Evolutionary conservation across 2,797 vertebrate genomes (phyloP).

Genomic region (Holocentrus rufus): DNA sequence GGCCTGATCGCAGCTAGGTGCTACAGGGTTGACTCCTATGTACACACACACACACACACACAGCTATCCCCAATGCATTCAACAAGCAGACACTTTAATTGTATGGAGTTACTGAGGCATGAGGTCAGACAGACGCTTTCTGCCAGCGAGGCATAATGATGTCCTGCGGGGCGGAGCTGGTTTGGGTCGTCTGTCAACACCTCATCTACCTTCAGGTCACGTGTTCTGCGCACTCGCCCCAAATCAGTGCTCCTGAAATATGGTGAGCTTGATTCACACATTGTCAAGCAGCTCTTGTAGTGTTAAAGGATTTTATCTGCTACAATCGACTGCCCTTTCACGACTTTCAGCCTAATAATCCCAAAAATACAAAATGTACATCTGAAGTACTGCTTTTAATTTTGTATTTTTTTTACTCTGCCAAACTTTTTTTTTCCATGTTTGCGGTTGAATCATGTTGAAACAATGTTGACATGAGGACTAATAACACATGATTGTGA

Average conservation of each 20-base stretch:
- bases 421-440: too few relatives aligned
- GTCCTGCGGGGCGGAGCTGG: slow-evolving; percentile 11
- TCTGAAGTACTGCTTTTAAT: not conserved
- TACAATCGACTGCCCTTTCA: slow-evolving; percentile 2
- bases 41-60: not conserved
- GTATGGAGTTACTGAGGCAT: slow-evolving; percentile 56
- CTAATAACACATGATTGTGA: too few relatives aligned
- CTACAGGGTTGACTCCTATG: slow-evolving; percentile 17
- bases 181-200: not conserved
- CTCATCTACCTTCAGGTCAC: slow-evolving; percentile 8
- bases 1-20: slow-evolving; percentile 54
- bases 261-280: too few relatives aligned
- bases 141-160: slow-evolving; percentile 48
- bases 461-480: too few relatives aligned
- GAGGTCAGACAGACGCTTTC: slow-evolving; percentile 64
- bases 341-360: not conserved
- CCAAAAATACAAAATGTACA: not conserved
- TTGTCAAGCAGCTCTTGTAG: not conserved
- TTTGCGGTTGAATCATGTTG: too few relatives aligned
- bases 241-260: not conserved
- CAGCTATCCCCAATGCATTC: slow-evolving; percentile 12
- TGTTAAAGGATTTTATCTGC: not conserved
- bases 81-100: slow-evolving; percentile 49
- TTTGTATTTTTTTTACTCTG: too few relatives aligned
- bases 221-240: not conserved